Evolutionary conservation across 1,140 invertebrate species (phyloP).

Genomic region (Phenacoccus solenopsis): DNA sequence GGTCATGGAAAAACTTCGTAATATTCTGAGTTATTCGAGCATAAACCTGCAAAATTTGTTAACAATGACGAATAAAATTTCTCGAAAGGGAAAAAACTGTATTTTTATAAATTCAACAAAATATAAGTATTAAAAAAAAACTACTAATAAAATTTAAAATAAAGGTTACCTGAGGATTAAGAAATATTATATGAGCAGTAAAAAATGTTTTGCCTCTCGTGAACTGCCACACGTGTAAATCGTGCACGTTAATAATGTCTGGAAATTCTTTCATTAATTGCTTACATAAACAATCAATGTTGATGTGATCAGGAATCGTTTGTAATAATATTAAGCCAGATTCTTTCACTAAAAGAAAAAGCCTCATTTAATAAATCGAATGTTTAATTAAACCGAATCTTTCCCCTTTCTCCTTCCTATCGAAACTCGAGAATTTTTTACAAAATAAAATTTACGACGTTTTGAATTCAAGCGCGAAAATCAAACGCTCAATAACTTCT

Average conservation of each 20-base stretch:
- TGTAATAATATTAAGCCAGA: slow-evolving; percentile 63
- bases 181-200: slow-evolving; percentile 59
- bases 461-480: too few relatives aligned
- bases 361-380: neutral
- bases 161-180: slow-evolving; percentile 34
- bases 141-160: neutral
- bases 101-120: neutral
- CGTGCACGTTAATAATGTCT: slow-evolving; percentile 62
- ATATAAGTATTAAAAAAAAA: neutral
- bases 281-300: slow-evolving; percentile 50
- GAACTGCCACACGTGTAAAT: slow-evolving; percentile 69
- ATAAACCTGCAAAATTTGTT: slow-evolving; percentile 41
- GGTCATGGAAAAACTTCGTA: slow-evolving; percentile 51
- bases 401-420: too few relatives aligned
- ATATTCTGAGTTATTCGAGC: slow-evolving; percentile 46
- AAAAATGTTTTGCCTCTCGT: slow-evolving; percentile 54
- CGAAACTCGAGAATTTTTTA: too few relatives aligned
- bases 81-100: neutral
- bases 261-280: slow-evolving; percentile 57
- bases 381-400: too few relatives aligned
- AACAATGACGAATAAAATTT: slow-evolving; percentile 20
- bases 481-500: too few relatives aligned
- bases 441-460: too few relatives aligned
- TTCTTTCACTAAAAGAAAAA: slow-evolving; percentile 51
- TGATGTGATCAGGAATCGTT: slow-evolving; percentile 66